A percentile compares a stretch with the other conserved stretches of the same genome.
Evolutionary conservation across 2,888 invertebrate species (phyloP).

Genomic region (Agrotis segetum): DNA sequence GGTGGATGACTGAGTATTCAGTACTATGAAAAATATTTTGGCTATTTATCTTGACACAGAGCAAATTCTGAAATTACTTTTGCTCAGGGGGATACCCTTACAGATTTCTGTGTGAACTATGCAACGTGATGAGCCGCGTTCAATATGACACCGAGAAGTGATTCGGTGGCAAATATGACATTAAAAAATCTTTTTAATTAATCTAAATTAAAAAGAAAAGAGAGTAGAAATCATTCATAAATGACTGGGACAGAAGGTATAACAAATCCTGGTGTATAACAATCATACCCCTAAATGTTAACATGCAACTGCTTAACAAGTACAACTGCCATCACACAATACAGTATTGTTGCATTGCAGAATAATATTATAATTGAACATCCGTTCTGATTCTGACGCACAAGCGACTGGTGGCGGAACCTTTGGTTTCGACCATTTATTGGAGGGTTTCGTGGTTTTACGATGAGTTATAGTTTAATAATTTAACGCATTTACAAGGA

Average conservation of each 20-base stretch:
- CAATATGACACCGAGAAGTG: too few species aligned
- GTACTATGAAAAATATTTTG: too few species aligned
- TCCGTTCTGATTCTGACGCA: constrained; percentile 30
- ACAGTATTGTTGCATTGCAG: constrained; percentile 34
- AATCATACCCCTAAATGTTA: neutral
- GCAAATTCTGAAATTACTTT: too few species aligned
- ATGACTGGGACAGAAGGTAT: neutral
- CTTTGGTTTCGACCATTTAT: neutral
- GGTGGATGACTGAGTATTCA: too few species aligned
- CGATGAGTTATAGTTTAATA: neutral
- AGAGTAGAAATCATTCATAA: neutral
- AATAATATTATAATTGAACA: constrained; percentile 51
- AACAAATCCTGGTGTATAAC: neutral
- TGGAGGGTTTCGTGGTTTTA: neutral
- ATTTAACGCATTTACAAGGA: neutral
- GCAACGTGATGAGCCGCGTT: too few species aligned
- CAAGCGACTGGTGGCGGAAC: constrained; percentile 1
- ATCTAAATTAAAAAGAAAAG: too few species aligned
- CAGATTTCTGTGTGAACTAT: too few species aligned
- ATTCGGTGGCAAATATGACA: too few species aligned
- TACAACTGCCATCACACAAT: constrained; percentile 24
- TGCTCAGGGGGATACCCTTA: too few species aligned
- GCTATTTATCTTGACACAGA: too few species aligned
- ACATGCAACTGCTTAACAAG: constrained; percentile 18
- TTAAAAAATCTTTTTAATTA: too few species aligned